phyloP scores from a whole-genome alignment of 2,888 invertebrate species.

The Megamerina dolium region DNA sequence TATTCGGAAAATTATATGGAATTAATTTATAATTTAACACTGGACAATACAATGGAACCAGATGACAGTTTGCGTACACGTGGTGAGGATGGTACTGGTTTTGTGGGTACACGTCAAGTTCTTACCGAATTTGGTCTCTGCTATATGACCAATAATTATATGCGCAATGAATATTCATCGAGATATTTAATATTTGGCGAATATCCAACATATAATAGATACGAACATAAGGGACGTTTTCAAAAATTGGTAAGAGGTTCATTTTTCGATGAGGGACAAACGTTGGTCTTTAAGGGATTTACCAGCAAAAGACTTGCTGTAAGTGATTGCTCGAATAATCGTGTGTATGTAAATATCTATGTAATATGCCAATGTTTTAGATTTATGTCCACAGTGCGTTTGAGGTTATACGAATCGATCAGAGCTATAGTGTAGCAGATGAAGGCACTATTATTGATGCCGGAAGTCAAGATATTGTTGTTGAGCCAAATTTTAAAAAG shows the following conservation, averaged over 20 bases:
- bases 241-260: conserved; percentile 23
- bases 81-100: conserved; percentile 15
- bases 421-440: conserved; percentile 19
- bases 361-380: conserved; percentile 12
- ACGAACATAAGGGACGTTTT: no score
- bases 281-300: conserved; percentile 34
- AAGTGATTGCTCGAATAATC: no score
- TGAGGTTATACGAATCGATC: conserved; percentile 24
- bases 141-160: conserved; percentile 36
- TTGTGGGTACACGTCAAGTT: conserved; percentile 35
- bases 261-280: conserved; percentile 36
- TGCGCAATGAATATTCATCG: conserved; percentile 34
- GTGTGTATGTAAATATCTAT: no score
- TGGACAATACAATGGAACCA: conserved; percentile 26
- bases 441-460: conserved; percentile 24
- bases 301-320: no score
- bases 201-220: conserved; percentile 22
- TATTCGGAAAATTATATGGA: conserved; percentile 42
- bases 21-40: conserved; percentile 44
- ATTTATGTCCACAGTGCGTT: conserved; percentile 21
- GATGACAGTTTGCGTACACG: conserved; percentile 14
- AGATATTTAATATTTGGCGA: conserved; percentile 33
- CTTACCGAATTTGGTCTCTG: conserved; percentile 48
- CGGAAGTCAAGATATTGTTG: conserved; percentile 15
- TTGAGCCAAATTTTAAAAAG: conserved; percentile 19